Base-by-base conservation (phyloP, 2,113 vertebrate species). In the Saimiri boliviensis region DNA sequence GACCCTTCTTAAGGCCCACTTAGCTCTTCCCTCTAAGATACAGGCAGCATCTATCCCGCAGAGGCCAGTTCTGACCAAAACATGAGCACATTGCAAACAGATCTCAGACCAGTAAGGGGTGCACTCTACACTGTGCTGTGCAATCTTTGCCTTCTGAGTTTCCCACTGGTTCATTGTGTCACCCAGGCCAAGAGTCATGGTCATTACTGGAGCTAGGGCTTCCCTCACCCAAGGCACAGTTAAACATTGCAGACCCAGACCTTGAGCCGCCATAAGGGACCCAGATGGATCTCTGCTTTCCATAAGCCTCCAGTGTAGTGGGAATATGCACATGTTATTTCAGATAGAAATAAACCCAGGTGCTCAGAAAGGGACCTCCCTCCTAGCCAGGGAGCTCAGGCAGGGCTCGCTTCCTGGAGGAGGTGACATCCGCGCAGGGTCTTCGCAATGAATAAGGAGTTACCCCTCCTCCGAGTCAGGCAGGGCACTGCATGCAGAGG, bases 361-460 rank as follows among this genome's bases (percentile, higher is more conserved):
- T 60, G 6, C 47, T 70, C 56, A 47, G 12, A 47, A 37, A 58
- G 49, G 37, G 25, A 14, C 54, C n/a, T 8, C 27, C 32, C 70
- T 86, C 20, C 40, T 17, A 40, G 35, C n/a, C 83, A 45, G 86
- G 42, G 49, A 35, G 35, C 68, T 40, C 81, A 32, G 16, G 49
- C 74, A 77, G 49, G 80, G 47, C 86, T 47, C 25, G 27, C 60
- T 87, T 88, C 82, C 82, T 87, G 86, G 81, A 74, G 56, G 86
- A 94, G 58, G 54, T 60, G 71, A 79, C 56, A 20, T 37, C 63
- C 27, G 8, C 77, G 88, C 47, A 47, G 54, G 35, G 30, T 32
- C 45, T 71, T 73, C 35, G 56, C 60, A 25, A 0, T n/a, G 25
- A 71, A 11, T 37, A 42, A 83, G 56, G 45, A 49, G 70, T 32